Evolutionary conservation across 2,113 vertebrate genomes (phyloP), one percentile per base, ranked within the genome.

Genomic region (Atractosteus spatula): DNA sequence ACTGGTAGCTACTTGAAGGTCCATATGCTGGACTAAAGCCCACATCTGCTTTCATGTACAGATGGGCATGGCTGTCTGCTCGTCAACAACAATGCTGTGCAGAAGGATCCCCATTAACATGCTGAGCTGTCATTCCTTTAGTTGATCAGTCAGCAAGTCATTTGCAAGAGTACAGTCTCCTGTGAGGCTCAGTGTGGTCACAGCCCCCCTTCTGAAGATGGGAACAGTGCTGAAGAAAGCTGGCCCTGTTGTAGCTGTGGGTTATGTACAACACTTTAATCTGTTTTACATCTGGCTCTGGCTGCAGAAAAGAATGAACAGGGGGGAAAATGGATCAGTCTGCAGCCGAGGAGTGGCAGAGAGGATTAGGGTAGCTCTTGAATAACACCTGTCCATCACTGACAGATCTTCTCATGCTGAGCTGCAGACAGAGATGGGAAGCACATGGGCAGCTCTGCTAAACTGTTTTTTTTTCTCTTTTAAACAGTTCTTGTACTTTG

Each of bases 341-440:
- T 82, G 66, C 68, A 76, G 73, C 12, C 72, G 64, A 74, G 66
- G 47, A 54, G 68, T 47, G 75, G 77, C 86, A 73, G 73, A n/a
- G 13, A 57, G 82, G 83, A 79, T 82, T 78, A 77, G 71, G 76
- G 13, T 68, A 74, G 63, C 69, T 74, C 72, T 71, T 85, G 85
- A 90, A 80, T 83, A 86, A 83, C 87, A 91, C 87, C 87, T 89
- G 85, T 81, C 85, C 79, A 77, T 83, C 83, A 90, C 78, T 82
- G 87, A 89, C 67, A 80, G 83, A 85, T 90, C 84, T 76, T 75
- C 71, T 81, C 0, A 4, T 71, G 79, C 62, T 71, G 78, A 84
- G 71, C 76, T 86, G 72, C 78, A 83, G 78, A 83, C 81, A 83
- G 71, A 70, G 77, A 75, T 77, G 81, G 74, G 66, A 67, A 76